Base-by-base conservation (phyloP, 1,140 invertebrate species). In the Drosophila sp. region DNA sequence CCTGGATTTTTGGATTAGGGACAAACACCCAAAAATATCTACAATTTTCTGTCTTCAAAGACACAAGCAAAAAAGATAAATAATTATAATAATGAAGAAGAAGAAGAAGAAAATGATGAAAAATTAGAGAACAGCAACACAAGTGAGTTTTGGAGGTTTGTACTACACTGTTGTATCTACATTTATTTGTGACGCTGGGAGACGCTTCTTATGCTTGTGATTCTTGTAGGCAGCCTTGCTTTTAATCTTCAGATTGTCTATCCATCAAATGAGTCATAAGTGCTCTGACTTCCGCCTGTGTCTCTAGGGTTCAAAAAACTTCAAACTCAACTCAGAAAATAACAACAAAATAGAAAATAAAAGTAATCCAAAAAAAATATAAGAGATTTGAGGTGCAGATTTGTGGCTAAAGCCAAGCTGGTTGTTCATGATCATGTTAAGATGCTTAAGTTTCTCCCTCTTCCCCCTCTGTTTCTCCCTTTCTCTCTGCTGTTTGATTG, bases 201-300 rank as follows among this genome's bases (percentile, higher is more conserved):
- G 41, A 45, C 16, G 45, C 21, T 18, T 46, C 2, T 50, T 7
- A 13, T n/a, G 45, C 21, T 18, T 46, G 27, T 50, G 14, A 13
- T n/a, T 29, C 21, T 50, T n/a, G 27, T 13, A 43, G 40, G 40
- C 64, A 54, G 65, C 45, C 32, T 64, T 32, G 58, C 58, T 63
- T n/a, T n/a, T 63, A 58, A 57, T 70, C 58, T 53, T 18, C 4
- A 16, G 32, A 36, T 53, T 13, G 57, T 61, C 59, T 65, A 72
- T 76, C 61, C 40, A 61, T 59, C 61, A 76, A 76, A 76, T 76
- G 73, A 65, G 38, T 72, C 73, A 76, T 65, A 70, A 74, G 72
- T 62, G 72, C 58, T 57, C 36, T 57, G 54, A 72, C 67, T 72
- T 76, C 73, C 73, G 73, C 67, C 56, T 74, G 57, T 57, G 29